Conservation (phyloP, 2,113 vertebrate species). For the Oxygymnocypris stewartii region DNA sequence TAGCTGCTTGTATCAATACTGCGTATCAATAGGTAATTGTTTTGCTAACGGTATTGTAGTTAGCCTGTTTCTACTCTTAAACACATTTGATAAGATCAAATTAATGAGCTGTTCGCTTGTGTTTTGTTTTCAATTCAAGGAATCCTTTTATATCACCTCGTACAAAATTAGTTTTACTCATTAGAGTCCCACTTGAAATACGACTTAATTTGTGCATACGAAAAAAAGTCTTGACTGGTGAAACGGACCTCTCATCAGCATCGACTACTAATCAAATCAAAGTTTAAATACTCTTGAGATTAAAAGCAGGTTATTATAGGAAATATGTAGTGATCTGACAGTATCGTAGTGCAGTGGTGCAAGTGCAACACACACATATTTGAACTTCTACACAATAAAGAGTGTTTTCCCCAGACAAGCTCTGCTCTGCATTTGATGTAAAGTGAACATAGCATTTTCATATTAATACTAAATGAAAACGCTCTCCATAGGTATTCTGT, state of each 20-base stretch:
- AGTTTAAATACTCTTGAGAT: slow-evolving; percentile 12
- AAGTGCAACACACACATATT: slow-evolving; percentile 28
- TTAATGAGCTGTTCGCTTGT: slow-evolving; percentile 6
- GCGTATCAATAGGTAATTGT: slow-evolving; percentile 40
- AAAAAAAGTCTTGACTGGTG: no score
- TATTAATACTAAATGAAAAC: slow-evolving; percentile 58
- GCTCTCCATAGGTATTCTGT: slow-evolving; percentile 54
- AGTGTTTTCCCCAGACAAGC: slow-evolving; percentile 48
- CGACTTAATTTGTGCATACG: background rate
- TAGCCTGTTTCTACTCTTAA: slow-evolving; percentile 27
- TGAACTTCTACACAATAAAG: slow-evolving; percentile 26
- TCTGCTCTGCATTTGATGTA: slow-evolving; percentile 52
- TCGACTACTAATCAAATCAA: background rate
- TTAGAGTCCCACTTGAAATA: background rate
- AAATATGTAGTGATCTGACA: slow-evolving; percentile 14
- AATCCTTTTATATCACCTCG: background rate
- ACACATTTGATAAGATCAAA: slow-evolving; percentile 31
- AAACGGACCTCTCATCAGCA: background rate
- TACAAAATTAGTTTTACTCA: background rate
- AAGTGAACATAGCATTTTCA: slow-evolving; percentile 59
- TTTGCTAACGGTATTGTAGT: slow-evolving; percentile 36
- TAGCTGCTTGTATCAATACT: slow-evolving; percentile 8
- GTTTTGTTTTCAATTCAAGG: background rate
- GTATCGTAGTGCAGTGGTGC: slow-evolving; percentile 33
- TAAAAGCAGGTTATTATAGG: slow-evolving; percentile 2